These are phyloP conservation scores for Tolypeutes matacus DNA, from an alignment of 2,797 vertebrate species.

Conservation along the genomic window DNA sequence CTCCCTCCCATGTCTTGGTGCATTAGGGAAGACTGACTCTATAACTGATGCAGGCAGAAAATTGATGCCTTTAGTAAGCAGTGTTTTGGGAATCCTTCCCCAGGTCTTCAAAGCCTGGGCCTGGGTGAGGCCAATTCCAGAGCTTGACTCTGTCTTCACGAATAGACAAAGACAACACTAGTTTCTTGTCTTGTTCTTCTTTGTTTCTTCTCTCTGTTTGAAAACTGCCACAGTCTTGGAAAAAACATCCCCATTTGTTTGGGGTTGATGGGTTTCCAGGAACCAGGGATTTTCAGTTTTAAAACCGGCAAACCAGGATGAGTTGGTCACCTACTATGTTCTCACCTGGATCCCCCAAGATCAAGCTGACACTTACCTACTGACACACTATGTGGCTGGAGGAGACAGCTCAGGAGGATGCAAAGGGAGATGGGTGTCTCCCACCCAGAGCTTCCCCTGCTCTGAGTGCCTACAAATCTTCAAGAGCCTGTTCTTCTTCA, in stretches of 20 bases:
- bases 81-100: too few species aligned
- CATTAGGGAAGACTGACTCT: not conserved
- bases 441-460: conserved; percentile 47
- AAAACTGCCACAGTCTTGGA: not conserved
- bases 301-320: not conserved
- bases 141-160: not conserved
- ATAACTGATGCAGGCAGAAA: not conserved
- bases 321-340: not conserved
- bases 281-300: not conserved
- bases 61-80: not conserved
- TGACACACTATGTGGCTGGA: not conserved
- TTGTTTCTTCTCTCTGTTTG: not conserved
- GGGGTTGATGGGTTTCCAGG: not conserved
- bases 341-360: not conserved
- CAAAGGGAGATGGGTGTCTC: not conserved
- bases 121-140: not conserved
- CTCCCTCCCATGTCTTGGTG: conserved; percentile 6
- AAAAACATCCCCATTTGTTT: not conserved
- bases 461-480: conserved; percentile 74
- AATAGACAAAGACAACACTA: not conserved
- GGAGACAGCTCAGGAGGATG: not conserved
- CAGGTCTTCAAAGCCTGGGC: too few species aligned
- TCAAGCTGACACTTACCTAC: not conserved
- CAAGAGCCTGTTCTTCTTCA: conserved; percentile 75
- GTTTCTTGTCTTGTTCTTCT: not conserved